A percentile compares a stretch with the other conserved stretches of the same genome.
phyloP scores from a whole-genome alignment of 1,140 invertebrate genomes.

The Musca vetustissima region DNA sequence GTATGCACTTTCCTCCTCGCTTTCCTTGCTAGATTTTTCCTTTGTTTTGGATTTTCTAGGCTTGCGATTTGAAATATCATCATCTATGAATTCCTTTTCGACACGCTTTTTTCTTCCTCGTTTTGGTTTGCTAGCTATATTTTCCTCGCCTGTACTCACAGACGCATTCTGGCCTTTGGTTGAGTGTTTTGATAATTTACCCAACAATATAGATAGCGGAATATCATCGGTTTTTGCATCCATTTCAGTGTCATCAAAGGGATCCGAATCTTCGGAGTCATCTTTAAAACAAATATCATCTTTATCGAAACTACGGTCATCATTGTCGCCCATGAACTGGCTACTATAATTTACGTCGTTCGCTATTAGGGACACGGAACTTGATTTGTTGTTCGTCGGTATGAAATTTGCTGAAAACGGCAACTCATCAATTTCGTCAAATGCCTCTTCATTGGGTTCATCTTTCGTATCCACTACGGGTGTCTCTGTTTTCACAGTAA shows the following conservation, averaged over 20 bases:
- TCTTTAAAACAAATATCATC: no score
- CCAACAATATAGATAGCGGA: slow-evolving; percentile 36
- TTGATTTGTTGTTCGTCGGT: not conserved
- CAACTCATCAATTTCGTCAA: slow-evolving; percentile 1
- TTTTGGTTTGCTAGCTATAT: slow-evolving; percentile 20
- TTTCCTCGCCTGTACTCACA: slow-evolving; percentile 18
- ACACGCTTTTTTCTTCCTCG: not conserved
- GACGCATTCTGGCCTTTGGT: not conserved
- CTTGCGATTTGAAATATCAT: no score
- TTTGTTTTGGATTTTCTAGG: no score
- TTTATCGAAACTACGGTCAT: no score
- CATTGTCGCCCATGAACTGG: no score
- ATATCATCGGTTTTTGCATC: no score
- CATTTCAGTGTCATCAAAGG: no score
- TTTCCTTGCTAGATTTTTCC: slow-evolving; percentile 36
- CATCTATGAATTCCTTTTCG: not conserved
- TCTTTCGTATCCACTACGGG: not conserved
- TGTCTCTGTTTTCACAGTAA: not conserved
- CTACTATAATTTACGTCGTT: not conserved
- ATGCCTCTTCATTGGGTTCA: slow-evolving; percentile 1
- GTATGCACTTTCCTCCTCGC: slow-evolving; percentile 31
- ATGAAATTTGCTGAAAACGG: not conserved
- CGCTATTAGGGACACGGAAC: not conserved
- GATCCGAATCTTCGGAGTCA: no score
- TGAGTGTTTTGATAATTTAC: slow-evolving; percentile 33